Evolutionary conservation across 2,888 invertebrate genomes (phyloP).

Genomic region (Mesochorus sp.): DNA sequence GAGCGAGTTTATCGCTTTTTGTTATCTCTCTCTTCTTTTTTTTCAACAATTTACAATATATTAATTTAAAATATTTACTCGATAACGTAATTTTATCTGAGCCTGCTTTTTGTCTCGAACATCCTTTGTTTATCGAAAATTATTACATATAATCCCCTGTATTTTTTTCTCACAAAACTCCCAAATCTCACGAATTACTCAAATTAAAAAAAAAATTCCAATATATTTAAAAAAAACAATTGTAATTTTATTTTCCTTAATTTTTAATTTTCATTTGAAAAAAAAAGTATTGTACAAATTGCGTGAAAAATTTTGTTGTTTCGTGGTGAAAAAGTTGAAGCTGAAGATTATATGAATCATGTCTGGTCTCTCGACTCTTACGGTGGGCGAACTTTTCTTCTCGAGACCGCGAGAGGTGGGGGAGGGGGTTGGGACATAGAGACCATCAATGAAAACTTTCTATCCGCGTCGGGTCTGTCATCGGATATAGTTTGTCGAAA

Average conservation of each 20-base stretch:
- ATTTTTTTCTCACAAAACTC: too few relatives aligned
- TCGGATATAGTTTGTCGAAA: conserved; percentile 42
- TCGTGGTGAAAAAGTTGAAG: background rate
- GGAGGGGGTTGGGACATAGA: too few relatives aligned
- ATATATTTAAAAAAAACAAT: background rate
- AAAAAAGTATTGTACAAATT: background rate
- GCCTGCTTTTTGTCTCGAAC: background rate
- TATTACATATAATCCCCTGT: too few relatives aligned
- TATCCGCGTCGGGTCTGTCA: conserved; percentile 16
- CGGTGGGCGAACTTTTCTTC: conserved; percentile 19
- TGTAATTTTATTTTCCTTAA: background rate
- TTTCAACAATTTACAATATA: background rate
- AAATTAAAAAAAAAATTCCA: background rate
- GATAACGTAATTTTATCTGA: background rate
- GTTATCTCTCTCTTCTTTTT: too few relatives aligned
- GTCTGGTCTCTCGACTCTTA: conserved; percentile 33
- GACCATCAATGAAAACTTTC: conserved; percentile 40
- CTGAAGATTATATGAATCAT: conserved; percentile 48
- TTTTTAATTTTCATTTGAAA: background rate
- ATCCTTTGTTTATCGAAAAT: background rate
- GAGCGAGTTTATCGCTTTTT: too few relatives aligned
- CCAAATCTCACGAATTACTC: background rate
- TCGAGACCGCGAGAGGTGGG: too few relatives aligned
- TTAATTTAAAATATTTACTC: background rate
- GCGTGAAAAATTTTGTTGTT: background rate